phyloP scores from a whole-genome alignment of 1,140 invertebrate species.

The Babylonia areolata region DNA sequence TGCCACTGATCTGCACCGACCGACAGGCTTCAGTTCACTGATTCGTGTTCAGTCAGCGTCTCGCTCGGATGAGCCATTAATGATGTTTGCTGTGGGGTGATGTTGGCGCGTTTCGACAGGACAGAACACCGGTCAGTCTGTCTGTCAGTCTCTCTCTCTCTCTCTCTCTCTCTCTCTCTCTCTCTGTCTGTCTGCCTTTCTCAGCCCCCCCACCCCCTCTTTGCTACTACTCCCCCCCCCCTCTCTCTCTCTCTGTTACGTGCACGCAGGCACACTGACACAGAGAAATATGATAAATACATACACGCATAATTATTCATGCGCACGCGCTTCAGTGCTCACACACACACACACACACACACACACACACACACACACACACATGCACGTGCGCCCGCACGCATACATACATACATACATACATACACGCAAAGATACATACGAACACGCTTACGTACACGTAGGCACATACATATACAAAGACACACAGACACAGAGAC shows the following conservation, averaged over 20 bases:
- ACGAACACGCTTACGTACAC: too few species aligned
- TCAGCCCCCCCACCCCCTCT: background rate
- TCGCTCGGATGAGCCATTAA: background rate
- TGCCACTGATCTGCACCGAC: too few species aligned
- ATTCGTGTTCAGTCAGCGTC: background rate
- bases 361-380: conserved; percentile 1
- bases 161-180: background rate
- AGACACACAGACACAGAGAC: too few species aligned
- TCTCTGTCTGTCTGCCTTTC: background rate
- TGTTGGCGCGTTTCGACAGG: too few species aligned
- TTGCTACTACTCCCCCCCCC: background rate
- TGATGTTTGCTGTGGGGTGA: too few species aligned
- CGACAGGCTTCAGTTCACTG: too few species aligned
- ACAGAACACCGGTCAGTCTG: background rate
- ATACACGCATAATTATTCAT: background rate
- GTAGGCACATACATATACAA: too few species aligned
- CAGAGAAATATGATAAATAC: too few species aligned
- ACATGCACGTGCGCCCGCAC: background rate
- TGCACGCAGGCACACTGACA: background rate
- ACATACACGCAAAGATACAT: too few species aligned
- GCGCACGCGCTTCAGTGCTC: too few species aligned
- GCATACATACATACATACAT: background rate
- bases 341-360: background rate
- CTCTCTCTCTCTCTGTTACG: background rate
- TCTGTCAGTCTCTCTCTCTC: background rate